phyloP scores from a whole-genome alignment of 2,888 invertebrate species.

The Tiphia femorata region DNA sequence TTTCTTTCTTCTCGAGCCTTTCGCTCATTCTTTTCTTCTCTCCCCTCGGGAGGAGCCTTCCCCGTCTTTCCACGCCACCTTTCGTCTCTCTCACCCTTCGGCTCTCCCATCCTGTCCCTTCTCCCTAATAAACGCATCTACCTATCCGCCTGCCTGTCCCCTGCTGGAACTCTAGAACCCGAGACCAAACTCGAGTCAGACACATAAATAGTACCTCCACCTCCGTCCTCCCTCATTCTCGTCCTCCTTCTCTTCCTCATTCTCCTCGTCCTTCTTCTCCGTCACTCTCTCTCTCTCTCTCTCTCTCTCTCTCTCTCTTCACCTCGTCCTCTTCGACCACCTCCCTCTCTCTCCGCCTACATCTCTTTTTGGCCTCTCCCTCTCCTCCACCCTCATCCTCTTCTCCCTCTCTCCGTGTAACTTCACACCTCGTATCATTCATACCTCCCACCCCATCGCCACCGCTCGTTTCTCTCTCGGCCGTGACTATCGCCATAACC shows the following conservation, averaged over 20 bases:
- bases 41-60: too few relatives aligned
- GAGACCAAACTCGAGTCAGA: constrained; percentile 40
- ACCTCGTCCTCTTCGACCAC: too few relatives aligned
- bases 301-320: constrained; percentile 4
- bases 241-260: too few relatives aligned
- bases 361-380: too few relatives aligned
- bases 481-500: constrained; percentile 30
- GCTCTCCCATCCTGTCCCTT: too few relatives aligned
- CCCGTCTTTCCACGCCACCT: too few relatives aligned
- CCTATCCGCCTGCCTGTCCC: constrained; percentile 29
- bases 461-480: constrained; percentile 21
- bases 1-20: too few relatives aligned
- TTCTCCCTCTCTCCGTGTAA: constrained; percentile 23
- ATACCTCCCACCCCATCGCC: constrained; percentile 24
- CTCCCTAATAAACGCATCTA: constrained; percentile 42
- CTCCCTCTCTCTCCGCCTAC: too few relatives aligned
- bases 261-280: too few relatives aligned
- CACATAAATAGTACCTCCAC: constrained; percentile 43
- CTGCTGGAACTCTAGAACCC: constrained; percentile 31
- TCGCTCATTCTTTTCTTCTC: too few relatives aligned
- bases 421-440: constrained; percentile 46
- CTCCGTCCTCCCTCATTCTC: too few relatives aligned
- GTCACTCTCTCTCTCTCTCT: neutral
- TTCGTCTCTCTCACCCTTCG: too few relatives aligned
- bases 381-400: neutral